phyloP scores from a whole-genome alignment of 2,797 vertebrate genomes.

The Gouania willdenowi region DNA sequence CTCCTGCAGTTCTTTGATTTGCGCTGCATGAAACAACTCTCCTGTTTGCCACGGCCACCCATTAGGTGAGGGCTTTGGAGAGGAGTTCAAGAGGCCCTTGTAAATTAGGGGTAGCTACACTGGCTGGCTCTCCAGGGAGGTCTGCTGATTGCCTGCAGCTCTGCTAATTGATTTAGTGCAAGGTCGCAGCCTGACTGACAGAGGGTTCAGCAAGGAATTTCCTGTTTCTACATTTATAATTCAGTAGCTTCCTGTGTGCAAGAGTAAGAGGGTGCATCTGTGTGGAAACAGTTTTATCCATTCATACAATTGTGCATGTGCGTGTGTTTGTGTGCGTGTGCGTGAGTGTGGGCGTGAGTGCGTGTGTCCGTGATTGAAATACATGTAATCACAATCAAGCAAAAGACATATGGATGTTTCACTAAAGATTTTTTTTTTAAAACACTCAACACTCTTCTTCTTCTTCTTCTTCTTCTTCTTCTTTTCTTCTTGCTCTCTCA shows the following conservation, averaged over 20 bases:
- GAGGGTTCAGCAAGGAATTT: conserved; percentile 72
- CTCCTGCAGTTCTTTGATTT: conserved; percentile 41
- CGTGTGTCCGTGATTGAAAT: too few relatives aligned
- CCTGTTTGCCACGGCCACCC: conserved; percentile 48
- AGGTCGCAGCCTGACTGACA: conserved; percentile 72
- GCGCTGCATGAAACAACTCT: conserved; percentile 38
- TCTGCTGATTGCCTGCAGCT: conserved; percentile 66
- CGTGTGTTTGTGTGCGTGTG: too few relatives aligned
- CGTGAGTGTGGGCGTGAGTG: too few relatives aligned
- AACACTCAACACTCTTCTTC: too few relatives aligned
- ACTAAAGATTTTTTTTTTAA: too few relatives aligned
- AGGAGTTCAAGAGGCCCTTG: conserved; percentile 37
- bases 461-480: too few relatives aligned
- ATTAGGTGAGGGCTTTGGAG: conserved; percentile 40
- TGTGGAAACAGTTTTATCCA: conserved; percentile 17
- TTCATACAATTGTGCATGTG: too few relatives aligned
- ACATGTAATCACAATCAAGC: too few relatives aligned
- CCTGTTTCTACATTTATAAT: conserved; percentile 81
- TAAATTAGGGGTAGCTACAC: conserved; percentile 59
- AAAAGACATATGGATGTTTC: too few relatives aligned
- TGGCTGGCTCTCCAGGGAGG: conserved; percentile 46
- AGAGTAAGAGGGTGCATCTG: neutral
- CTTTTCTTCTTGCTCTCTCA: too few relatives aligned
- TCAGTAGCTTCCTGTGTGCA: conserved; percentile 67
- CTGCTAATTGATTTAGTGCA: conserved; percentile 78